Percentiles rank a stretch among this genome's conserved stretches.
These are phyloP conservation scores for Erynnis tages DNA, from an alignment of 2,888 invertebrate species.

Conservation along the genomic window DNA sequence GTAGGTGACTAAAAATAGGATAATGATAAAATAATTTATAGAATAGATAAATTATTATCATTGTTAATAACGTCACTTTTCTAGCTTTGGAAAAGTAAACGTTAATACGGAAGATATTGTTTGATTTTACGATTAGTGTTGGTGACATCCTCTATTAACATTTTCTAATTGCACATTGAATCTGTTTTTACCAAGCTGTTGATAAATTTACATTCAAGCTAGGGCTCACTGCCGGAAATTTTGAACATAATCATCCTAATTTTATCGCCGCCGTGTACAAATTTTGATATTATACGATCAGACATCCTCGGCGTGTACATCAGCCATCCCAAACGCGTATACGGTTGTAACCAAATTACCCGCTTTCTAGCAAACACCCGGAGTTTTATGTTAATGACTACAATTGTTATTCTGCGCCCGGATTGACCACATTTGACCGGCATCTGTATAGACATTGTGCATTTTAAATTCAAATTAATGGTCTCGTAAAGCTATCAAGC, in stretches of 20 bases:
- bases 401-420: conserved; percentile 74
- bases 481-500: conserved; percentile 79
- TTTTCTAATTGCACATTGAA: background rate
- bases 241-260: conserved; percentile 59
- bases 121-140: too few relatives aligned
- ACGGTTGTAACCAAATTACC: conserved; percentile 77
- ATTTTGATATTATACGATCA: conserved; percentile 56
- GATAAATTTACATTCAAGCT: conserved; percentile 16
- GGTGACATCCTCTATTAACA: too few relatives aligned
- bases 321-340: conserved; percentile 65
- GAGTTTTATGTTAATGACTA: conserved; percentile 76
- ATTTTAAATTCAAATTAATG: conserved; percentile 79
- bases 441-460: conserved; percentile 70
- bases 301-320: conserved; percentile 60
- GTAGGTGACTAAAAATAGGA: too few relatives aligned
- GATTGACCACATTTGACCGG: conserved; percentile 78
- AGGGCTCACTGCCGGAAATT: conserved; percentile 58
- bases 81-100: too few relatives aligned
- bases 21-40: too few relatives aligned
- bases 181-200: background rate
- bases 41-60: too few relatives aligned
- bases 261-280: conserved; percentile 58
- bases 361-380: conserved; percentile 80
- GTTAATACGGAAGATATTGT: too few relatives aligned
- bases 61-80: too few relatives aligned